phyloP scores from a whole-genome alignment of 2,888 invertebrate species.

The Zaprionus lineosus region DNA sequence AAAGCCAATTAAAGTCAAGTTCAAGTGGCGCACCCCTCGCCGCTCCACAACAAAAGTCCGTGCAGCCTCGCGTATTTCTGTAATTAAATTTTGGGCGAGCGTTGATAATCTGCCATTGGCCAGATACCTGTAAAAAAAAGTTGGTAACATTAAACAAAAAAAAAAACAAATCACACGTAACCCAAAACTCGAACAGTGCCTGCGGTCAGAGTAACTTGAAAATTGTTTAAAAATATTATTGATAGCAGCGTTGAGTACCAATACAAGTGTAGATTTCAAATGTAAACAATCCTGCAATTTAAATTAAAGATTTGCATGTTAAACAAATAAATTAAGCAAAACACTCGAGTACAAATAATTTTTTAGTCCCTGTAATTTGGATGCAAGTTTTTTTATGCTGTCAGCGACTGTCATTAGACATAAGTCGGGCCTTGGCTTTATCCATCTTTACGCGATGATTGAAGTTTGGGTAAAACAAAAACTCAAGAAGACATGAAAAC shows the following conservation, averaged over 20 bases:
- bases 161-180: conserved; percentile 5
- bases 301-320: neutral
- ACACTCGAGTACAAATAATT: conserved; percentile 27
- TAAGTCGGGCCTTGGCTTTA: conserved; percentile 52
- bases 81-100: conserved; percentile 68
- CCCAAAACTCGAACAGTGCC: conserved; percentile 7
- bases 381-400: conserved; percentile 28
- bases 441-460: conserved; percentile 26
- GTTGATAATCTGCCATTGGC: conserved; percentile 65
- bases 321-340: conserved; percentile 24
- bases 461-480: conserved; percentile 29
- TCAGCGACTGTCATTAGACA: conserved; percentile 46
- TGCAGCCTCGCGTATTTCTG: conserved; percentile 41
- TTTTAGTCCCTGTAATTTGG: conserved; percentile 32
- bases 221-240: conserved; percentile 14
- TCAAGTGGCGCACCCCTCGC: conserved; percentile 64
- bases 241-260: conserved; percentile 12
- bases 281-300: conserved; percentile 2
- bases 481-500: neutral
- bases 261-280: conserved; percentile 15
- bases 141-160: conserved; percentile 13
- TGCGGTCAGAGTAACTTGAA: conserved; percentile 19
- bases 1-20: conserved; percentile 76
- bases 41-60: conserved; percentile 35
- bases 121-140: conserved; percentile 11